These are phyloP conservation scores for Pedionomus torquatus DNA, from an alignment of 2,113 vertebrate species.

Conservation along the genomic window DNA sequence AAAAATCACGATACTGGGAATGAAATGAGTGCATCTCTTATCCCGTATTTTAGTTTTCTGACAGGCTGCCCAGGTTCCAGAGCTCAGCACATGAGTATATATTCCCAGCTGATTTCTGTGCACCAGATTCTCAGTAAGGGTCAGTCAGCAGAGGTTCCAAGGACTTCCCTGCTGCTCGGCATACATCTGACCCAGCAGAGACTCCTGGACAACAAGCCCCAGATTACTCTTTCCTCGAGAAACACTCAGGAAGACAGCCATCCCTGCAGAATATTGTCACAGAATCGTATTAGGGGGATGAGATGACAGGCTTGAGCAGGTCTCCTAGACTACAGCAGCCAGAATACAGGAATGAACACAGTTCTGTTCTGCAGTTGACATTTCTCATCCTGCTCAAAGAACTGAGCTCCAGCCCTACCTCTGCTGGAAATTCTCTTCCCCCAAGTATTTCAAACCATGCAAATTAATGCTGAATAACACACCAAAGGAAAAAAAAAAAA, in stretches of 20 bases:
- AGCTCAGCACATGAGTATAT: background rate
- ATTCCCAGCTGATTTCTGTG: background rate
- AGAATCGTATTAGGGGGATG: background rate
- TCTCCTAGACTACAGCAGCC: background rate
- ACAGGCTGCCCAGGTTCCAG: background rate
- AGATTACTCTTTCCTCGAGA: background rate
- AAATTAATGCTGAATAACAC: background rate
- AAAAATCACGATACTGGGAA: background rate
- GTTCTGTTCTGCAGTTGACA: background rate
- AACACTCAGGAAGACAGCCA: background rate
- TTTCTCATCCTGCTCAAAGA: background rate
- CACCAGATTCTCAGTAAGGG: background rate
- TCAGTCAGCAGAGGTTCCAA: background rate
- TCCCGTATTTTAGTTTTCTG: background rate
- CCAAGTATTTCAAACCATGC: background rate
- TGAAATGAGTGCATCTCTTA: background rate
- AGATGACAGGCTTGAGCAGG: background rate
- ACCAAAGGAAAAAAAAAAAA: background rate
- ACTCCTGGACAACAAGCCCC: background rate
- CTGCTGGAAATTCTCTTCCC: background rate
- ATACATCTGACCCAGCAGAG: background rate
- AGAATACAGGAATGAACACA: background rate
- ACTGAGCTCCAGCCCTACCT: background rate
- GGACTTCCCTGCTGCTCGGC: background rate
- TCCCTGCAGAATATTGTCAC: background rate